Conservation (phyloP, 2,797 vertebrate species). For the Pangasius djambal region DNA sequence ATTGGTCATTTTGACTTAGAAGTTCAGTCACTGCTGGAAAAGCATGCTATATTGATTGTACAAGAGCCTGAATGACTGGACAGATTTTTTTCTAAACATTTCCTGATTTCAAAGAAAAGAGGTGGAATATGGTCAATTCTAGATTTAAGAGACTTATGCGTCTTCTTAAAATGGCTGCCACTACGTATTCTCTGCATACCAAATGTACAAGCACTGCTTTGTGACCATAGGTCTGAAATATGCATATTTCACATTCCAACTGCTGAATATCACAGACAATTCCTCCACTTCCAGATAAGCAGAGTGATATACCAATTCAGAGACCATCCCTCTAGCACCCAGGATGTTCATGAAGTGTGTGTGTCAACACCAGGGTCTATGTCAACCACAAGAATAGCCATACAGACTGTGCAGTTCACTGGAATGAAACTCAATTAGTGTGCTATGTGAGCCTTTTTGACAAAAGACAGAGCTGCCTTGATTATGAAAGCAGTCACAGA, state of each 20-base stretch:
- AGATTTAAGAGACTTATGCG: neutral
- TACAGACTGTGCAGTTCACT: neutral
- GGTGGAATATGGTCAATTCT: neutral
- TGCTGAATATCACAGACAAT: neutral
- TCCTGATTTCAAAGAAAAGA: neutral
- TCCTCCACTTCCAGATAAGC: neutral
- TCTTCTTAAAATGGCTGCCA: neutral
- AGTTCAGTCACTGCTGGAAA: neutral
- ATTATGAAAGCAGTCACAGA: neutral
- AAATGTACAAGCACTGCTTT: neutral
- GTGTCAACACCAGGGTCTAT: neutral
- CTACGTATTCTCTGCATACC: neutral
- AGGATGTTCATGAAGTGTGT: neutral
- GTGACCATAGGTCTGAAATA: neutral
- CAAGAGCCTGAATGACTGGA: neutral
- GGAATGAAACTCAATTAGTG: neutral
- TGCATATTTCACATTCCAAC: neutral
- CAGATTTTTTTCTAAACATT: neutral
- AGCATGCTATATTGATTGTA: too few species aligned
- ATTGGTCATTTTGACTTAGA: neutral
- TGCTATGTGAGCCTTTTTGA: neutral
- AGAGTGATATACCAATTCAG: neutral
- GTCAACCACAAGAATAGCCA: neutral
- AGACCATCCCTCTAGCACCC: neutral
- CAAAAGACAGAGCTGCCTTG: neutral